Evolutionary conservation across 2,888 invertebrate genomes (phyloP).

Genomic region (Drosophila subquinaria): DNA sequence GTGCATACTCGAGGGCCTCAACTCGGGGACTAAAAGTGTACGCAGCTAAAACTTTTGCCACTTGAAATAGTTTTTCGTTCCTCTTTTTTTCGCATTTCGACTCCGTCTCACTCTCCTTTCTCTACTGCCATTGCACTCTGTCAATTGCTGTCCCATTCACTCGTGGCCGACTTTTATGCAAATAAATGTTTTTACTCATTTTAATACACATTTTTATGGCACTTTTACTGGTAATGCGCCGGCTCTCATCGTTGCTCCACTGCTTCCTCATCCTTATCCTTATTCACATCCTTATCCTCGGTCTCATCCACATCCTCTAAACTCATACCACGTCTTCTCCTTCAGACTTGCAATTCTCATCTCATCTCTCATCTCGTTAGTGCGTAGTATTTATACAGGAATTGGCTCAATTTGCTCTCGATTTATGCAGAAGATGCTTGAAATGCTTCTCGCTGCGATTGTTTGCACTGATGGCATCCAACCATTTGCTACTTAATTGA

Average conservation of each 20-base stretch:
- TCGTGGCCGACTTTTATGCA: conserved; percentile 73
- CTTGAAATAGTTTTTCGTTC: conserved; percentile 70
- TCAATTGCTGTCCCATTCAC: conserved; percentile 65
- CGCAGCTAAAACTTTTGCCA: conserved; percentile 81
- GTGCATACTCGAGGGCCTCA: conserved; percentile 76
- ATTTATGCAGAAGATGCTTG: conserved; percentile 78
- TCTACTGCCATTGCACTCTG: conserved; percentile 13
- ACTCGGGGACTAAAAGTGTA: conserved; percentile 70
- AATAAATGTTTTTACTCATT: conserved; percentile 81
- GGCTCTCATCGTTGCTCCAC: conserved; percentile 49
- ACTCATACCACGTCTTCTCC: neutral
- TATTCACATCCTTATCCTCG: neutral
- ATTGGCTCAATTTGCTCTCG: conserved; percentile 81
- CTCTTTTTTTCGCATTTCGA: conserved; percentile 14
- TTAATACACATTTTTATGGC: conserved; percentile 82
- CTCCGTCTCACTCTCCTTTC: conserved; percentile 35
- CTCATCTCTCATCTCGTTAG: conserved; percentile 69
- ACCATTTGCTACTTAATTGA: conserved; percentile 82
- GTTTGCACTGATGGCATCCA: conserved; percentile 71
- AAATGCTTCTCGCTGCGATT: conserved; percentile 68
- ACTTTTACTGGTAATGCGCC: conserved; percentile 72
- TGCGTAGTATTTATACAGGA: conserved; percentile 74
- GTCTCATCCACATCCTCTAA: neutral
- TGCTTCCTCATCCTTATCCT: neutral
- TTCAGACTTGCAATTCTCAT: conserved; percentile 17